Evolutionary conservation across 2,797 vertebrate genomes (phyloP), one percentile per base, ranked within the genome.

Genomic region (Tapera naevia): DNA sequence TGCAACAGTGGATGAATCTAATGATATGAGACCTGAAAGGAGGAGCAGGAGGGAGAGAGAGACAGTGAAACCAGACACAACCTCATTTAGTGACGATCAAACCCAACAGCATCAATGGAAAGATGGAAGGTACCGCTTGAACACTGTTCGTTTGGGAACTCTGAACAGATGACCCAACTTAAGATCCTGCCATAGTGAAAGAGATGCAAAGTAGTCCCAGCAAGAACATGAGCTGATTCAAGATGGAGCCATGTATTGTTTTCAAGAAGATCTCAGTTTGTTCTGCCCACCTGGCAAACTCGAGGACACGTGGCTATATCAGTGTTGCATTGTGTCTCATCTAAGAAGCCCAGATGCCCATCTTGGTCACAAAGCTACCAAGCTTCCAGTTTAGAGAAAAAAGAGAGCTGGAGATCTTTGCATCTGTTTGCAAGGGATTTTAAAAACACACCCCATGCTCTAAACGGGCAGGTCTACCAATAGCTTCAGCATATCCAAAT

Each of bases 321-420:
- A 76, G 39, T 27, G 16, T 2, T 1, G 1, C 11, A 13, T 21
- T 0, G 0, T 3, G 15, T 21, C 73, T 66, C 58, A 54, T 11
- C 30, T 32, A 18, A 17, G 1, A 24, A 1, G 7, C 54, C 23
- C 66, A 28, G 75, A 32, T 13, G 37, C 45, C 32, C 71, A 66
- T 61, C 30, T 45, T 61, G 73, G 27, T 15, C 60, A 62, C 67
- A 64, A 21, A 78, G 53, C 61, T 11, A 12, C 37, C n/a, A 17
- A 50, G 18, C 41, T 39, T 46, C 46, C 56, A 57, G 50, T 3
- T 73, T 45, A 45, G 79, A 39, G 56, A 39, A 11, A 48, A 12
- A 32, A 60, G 64, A 60, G 41, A 71, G 23, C 27, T 43, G 67
- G 10, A 65, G 66, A 70, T 48, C 11, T 70, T 70, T 35, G 5